Conservation (phyloP, 1,140 invertebrate species). For the Scaptomyza pallida region DNA sequence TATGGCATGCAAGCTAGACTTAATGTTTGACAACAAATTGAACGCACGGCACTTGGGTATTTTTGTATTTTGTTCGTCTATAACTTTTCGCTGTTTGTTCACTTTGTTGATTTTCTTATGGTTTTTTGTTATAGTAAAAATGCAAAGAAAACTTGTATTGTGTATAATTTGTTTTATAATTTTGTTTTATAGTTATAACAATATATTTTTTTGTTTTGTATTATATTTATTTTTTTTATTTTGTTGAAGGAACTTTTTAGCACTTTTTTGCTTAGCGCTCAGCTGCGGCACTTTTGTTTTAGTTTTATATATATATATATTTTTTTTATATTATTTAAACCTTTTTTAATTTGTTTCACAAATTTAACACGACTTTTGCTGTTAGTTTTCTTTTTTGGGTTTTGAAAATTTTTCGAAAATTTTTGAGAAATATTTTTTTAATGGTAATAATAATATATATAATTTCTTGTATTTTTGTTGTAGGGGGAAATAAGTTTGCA, state of each 20-base stretch:
- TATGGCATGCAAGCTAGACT: not conserved
- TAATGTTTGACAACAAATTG: not conserved
- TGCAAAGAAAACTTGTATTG: slow-evolving; percentile 59
- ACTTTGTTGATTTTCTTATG: not conserved
- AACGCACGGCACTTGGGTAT: slow-evolving; percentile 61
- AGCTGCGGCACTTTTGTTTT: slow-evolving; percentile 73
- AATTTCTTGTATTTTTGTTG: slow-evolving; percentile 22
- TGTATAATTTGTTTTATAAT: slow-evolving; percentile 75
- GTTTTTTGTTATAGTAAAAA: slow-evolving; percentile 48
- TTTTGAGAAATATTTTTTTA: slow-evolving; percentile 28
- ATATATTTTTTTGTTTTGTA: slow-evolving; percentile 38
- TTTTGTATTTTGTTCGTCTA: slow-evolving; percentile 6
- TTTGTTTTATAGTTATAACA: slow-evolving; percentile 66
- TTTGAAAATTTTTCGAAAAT: slow-evolving; percentile 45
- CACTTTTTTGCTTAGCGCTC: slow-evolving; percentile 64
- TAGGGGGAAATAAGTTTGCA: slow-evolving; percentile 40
- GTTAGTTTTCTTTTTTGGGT: slow-evolving; percentile 38
- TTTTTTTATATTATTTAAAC: slow-evolving; percentile 29
- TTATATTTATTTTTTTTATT: slow-evolving; percentile 29
- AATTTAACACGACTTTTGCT: slow-evolving; percentile 34
- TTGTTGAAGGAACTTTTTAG: slow-evolving; percentile 75
- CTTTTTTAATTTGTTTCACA: slow-evolving; percentile 32
- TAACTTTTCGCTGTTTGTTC: slow-evolving; percentile 11
- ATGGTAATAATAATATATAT: slow-evolving; percentile 16
- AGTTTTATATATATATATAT: slow-evolving; percentile 48